A percentile compares a stretch with the other conserved stretches of the same genome.
These are phyloP conservation scores for Boloria selene DNA, from an alignment of 2,888 invertebrate genomes.

Conservation along the genomic window DNA sequence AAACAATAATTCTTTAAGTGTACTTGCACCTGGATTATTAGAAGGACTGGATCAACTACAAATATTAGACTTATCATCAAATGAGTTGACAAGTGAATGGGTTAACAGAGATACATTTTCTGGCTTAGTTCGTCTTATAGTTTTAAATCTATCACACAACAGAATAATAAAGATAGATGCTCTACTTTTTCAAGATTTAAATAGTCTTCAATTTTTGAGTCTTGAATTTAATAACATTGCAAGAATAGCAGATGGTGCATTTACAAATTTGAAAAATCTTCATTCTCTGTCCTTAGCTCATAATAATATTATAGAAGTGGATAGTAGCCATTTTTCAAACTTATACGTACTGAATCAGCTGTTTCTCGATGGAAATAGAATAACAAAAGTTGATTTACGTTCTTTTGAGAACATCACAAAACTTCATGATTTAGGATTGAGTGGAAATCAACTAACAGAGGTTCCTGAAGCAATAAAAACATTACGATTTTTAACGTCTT, in stretches of 20 bases:
- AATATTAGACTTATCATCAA: conserved; percentile 87
- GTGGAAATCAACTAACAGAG: conserved; percentile 87
- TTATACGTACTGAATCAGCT: conserved; percentile 88
- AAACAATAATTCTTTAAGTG: conserved; percentile 89
- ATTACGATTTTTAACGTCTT: conserved; percentile 86
- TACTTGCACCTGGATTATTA: conserved; percentile 88
- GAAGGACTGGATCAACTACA: conserved; percentile 88
- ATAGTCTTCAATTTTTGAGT: conserved; percentile 88
- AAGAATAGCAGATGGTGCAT: conserved; percentile 87
- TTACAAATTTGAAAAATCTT: conserved; percentile 88
- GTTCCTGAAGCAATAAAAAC: conserved; percentile 87
- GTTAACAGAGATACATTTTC: conserved; percentile 90
- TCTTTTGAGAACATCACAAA: conserved; percentile 90
- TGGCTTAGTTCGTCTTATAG: conserved; percentile 87
- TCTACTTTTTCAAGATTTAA: conserved; percentile 87
- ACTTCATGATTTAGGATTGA: conserved; percentile 89
- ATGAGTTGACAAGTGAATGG: conserved; percentile 89
- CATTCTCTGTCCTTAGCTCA: conserved; percentile 88
- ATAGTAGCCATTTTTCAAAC: conserved; percentile 87
- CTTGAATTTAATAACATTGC: conserved; percentile 88
- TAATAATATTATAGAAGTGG: conserved; percentile 87
- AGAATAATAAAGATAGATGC: conserved; percentile 87
- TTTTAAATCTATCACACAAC: conserved; percentile 89
- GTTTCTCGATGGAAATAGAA: conserved; percentile 88
- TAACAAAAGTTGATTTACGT: conserved; percentile 85